Base-by-base conservation (phyloP, 2,888 invertebrate genomes). In the Pycnomerus fuliginosus region DNA sequence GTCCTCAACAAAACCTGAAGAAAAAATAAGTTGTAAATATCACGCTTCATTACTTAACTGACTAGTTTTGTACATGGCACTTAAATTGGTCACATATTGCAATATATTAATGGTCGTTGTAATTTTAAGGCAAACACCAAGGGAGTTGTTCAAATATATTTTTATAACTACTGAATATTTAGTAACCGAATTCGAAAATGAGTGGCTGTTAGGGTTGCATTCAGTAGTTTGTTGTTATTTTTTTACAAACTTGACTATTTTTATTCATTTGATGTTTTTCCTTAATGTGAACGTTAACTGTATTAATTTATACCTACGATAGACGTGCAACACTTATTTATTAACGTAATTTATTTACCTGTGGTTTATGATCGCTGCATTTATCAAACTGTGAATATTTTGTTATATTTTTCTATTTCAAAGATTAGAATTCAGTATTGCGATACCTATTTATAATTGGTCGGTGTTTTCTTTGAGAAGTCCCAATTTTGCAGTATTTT, bases 1-100 rank as follows among this genome's bases (percentile, higher is more conserved):
- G 71, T 55, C 71, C 71, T 3, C 57, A 66, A 44, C 69, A 70
- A 54, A 61, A 63, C 8, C 20, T 8, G 8, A 5, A 20, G 44
- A 71, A 71, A 56, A 71, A 61, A 52, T 40, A 35, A 32, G 41
- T 13, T 22, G 11, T 28, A 29, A 29, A 40, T 29, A 24, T 7
- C 29, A 12, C n/a, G n/a, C 13, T 28, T 28, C n/a, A 28, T 13
- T 24, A 27, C 12, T 37, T 20, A 34, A 13, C 4, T 27, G 11
- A 36, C 28, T 36, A 25, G 39, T 39, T 45, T 30, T 36, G 33
- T 32, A 43, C 46, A 43, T 43, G 24, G 24, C 29, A 27, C 37
- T 39, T 11, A 22, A 41, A 40, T 40, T 33, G 27, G 28, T 40
- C 36, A 42, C 42, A 34, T 37, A 44, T 36, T 48, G 36, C 34